Percentiles rank a stretch among this genome's conserved stretches.
These are phyloP conservation scores for Hypomecis atomaria DNA, from an alignment of 2,888 invertebrate genomes.

Conservation along the genomic window DNA sequence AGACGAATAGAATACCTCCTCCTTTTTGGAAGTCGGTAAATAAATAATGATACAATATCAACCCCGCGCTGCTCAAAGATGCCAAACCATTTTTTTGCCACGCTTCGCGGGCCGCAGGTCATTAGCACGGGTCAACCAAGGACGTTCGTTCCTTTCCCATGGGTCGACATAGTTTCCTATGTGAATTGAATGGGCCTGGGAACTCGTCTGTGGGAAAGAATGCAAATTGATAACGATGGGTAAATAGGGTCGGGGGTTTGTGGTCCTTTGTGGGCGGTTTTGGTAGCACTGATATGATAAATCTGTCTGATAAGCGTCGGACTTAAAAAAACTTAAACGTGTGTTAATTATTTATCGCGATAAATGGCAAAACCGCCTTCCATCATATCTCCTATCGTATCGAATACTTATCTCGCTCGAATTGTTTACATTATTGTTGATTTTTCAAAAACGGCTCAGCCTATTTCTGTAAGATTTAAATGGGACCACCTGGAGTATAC, in stretches of 20 bases:
- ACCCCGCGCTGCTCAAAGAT: background rate
- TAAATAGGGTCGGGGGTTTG: slow-evolving; percentile 21
- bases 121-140: slow-evolving; percentile 22
- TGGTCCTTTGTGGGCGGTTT: background rate
- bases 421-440: no score
- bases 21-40: no score
- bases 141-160: slow-evolving; percentile 24
- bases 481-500: no score
- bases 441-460: no score
- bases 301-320: background rate
- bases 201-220: slow-evolving; percentile 34
- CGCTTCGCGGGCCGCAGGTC: slow-evolving; percentile 8
- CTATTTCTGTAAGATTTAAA: no score
- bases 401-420: no score
- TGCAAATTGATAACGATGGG: slow-evolving; percentile 33
- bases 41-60: no score
- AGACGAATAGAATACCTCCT: no score
- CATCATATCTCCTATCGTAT: no score
- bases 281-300: slow-evolving; percentile 1
- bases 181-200: slow-evolving; percentile 33
- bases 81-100: slow-evolving; percentile 17
- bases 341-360: no score
- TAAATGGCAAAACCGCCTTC: no score
- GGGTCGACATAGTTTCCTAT: slow-evolving; percentile 31
- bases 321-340: background rate